Evolutionary conservation across 2,888 invertebrate species (phyloP).

Genomic region (Aspidiotus rigidus): DNA sequence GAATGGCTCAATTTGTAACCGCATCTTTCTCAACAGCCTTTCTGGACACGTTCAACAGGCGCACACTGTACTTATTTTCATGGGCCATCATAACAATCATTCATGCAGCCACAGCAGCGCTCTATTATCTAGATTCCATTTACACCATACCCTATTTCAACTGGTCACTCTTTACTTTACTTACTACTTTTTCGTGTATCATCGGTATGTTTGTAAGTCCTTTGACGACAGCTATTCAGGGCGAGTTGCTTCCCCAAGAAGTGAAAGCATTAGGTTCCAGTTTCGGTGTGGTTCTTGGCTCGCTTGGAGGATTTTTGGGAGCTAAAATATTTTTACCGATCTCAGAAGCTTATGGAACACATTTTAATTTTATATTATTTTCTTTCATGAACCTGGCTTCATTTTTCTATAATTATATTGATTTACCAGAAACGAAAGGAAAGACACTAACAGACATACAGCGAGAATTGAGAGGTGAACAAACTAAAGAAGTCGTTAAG

Average conservation of each 20-base stretch:
- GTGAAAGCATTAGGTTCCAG: slow-evolving; percentile 12
- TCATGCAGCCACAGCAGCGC: not conserved
- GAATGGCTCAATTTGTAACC: not conserved
- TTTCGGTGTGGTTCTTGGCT: not conserved
- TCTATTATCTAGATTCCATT: not conserved
- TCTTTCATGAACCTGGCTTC: not conserved
- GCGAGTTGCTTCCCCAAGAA: slow-evolving; percentile 19
- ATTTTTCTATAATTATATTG: not conserved
- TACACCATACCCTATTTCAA: not conserved
- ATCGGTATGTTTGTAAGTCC: not conserved
- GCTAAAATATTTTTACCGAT: slow-evolving; percentile 13
- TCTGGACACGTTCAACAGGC: slow-evolving; percentile 1
- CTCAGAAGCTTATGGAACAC: slow-evolving; percentile 3
- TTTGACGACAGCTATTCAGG: not conserved
- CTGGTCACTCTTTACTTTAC: not conserved
- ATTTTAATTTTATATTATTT: slow-evolving; percentile 17
- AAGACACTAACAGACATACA: slow-evolving; percentile 5
- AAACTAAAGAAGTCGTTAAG: too few relatives aligned
- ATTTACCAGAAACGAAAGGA: slow-evolving; percentile 9
- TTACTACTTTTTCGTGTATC: not conserved
- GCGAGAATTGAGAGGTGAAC: too few relatives aligned
- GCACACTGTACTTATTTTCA: not conserved
- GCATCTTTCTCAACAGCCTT: not conserved
- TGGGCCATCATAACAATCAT: not conserved
- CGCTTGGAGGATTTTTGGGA: not conserved